phyloP scores from a whole-genome alignment of 2,888 invertebrate species.

The Agrotis ipsilon region DNA sequence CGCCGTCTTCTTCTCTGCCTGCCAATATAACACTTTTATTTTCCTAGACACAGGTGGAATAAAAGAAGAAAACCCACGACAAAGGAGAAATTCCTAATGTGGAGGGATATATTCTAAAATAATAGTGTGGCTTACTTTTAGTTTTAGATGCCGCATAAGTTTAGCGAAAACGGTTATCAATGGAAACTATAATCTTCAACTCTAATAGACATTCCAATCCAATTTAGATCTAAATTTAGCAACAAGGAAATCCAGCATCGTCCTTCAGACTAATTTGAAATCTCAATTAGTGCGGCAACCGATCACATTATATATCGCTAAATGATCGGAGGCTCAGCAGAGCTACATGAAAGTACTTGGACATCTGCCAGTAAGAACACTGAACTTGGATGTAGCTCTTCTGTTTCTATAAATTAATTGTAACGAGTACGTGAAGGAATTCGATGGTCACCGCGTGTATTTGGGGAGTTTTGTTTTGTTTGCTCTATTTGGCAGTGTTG shows the following conservation, averaged over 20 bases:
- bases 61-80: too few relatives aligned
- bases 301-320: conserved; percentile 58
- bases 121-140: not conserved
- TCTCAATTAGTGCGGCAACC: conserved; percentile 38
- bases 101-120: too few relatives aligned
- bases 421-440: conserved; percentile 61
- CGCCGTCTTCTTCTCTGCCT: too few relatives aligned
- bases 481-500: not conserved
- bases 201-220: not conserved
- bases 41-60: too few relatives aligned
- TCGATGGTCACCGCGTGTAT: conserved; percentile 46
- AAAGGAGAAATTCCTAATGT: too few relatives aligned
- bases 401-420: conserved; percentile 64
- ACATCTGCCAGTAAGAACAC: conserved; percentile 61
- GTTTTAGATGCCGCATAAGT: not conserved
- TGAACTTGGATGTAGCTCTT: conserved; percentile 65
- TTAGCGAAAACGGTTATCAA: not conserved
- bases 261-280: conserved; percentile 28
- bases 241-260: conserved; percentile 27
- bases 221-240: conserved; percentile 7
- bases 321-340: conserved; percentile 67
- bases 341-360: conserved; percentile 54
- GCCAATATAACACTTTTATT: too few relatives aligned
- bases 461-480: conserved; percentile 15
- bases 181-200: not conserved